Evolutionary conservation across 1,140 invertebrate species (phyloP), one percentile per base, ranked within the genome.

Genomic region (Drosophila nasuta): DNA sequence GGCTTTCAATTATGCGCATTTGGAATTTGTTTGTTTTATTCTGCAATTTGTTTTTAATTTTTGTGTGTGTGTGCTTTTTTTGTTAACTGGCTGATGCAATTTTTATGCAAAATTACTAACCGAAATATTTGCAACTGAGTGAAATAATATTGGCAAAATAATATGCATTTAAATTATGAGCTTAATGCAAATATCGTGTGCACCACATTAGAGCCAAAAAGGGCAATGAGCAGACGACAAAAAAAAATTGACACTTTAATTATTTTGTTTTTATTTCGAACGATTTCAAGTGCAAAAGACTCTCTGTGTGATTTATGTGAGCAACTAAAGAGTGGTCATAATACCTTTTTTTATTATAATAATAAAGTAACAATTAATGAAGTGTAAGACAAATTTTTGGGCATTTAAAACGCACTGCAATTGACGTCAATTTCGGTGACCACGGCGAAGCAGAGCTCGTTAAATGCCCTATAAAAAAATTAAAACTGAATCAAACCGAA

Each of bases 81-180:
- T 11, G 28, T 13, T 41, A 43, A 57, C 56, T 62, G 85, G 85
- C 85, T 89, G 85, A 89, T 85, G 85, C 81, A 89, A 89, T 90
- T 73, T 79, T 85, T 81, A 90, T 85, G 86, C 78, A 79, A 82
- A 88, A 88, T 88, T 88, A 89, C 81, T 81, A 85, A 88, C 70
- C 68, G 71, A 88, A 70, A 83, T 65, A 57, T 70, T 72, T 72
- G 38, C 43, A 25, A 25, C 20, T 54, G 33, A 43, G 49, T 33
- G 66, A 64, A 75, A 73, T 59, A 49, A 41, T 49, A 20, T 35
- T 52, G n/a, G 20, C n/a, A 43, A 64, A 46, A 56, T 56, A 56
- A 56, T 57, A 69, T 88, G 83, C 83, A 88, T 88, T 88, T 87
- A 83, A 87, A 83, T 87, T 83, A 82, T 88, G 77, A 80, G 76